phyloP scores from a whole-genome alignment of 2,888 invertebrate genomes.

The Caenorhabditis afra region DNA sequence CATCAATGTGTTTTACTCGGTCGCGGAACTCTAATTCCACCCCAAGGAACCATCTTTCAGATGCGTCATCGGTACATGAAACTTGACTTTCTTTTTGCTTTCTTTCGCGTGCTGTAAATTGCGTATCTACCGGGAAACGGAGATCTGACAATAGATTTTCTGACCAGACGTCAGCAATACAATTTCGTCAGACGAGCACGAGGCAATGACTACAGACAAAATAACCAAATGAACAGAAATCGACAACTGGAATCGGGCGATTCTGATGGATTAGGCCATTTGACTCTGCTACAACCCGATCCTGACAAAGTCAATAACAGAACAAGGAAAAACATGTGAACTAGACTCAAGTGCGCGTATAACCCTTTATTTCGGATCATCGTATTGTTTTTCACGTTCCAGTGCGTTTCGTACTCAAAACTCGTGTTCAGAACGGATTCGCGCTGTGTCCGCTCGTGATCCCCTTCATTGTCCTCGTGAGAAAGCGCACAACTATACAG shows the following conservation, averaged over 20 bases:
- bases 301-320: not conserved
- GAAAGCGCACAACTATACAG: constrained; percentile 5
- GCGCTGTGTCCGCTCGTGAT: not conserved
- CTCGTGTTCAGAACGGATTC: too few relatives aligned
- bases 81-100: too few relatives aligned
- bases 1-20: constrained; percentile 25
- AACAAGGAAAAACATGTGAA: not conserved
- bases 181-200: not conserved
- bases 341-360: not conserved
- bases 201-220: not conserved
- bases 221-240: not conserved
- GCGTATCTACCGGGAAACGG: constrained; percentile 15
- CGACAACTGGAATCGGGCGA: not conserved
- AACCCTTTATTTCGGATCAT: too few relatives aligned
- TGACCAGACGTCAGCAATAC: constrained; percentile 38
- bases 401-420: too few relatives aligned
- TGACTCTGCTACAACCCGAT: not conserved
- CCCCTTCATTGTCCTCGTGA: constrained; percentile 18
- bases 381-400: too few relatives aligned
- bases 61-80: not conserved
- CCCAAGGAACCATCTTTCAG: not conserved
- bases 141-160: constrained; percentile 16
- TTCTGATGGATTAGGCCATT: constrained; percentile 2
- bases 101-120: not conserved
- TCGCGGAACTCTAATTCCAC: constrained; percentile 10